A percentile compares a stretch with the other conserved stretches of the same genome.
phyloP scores from a whole-genome alignment of 1,140 invertebrate species.

The Ceratina japonica region DNA sequence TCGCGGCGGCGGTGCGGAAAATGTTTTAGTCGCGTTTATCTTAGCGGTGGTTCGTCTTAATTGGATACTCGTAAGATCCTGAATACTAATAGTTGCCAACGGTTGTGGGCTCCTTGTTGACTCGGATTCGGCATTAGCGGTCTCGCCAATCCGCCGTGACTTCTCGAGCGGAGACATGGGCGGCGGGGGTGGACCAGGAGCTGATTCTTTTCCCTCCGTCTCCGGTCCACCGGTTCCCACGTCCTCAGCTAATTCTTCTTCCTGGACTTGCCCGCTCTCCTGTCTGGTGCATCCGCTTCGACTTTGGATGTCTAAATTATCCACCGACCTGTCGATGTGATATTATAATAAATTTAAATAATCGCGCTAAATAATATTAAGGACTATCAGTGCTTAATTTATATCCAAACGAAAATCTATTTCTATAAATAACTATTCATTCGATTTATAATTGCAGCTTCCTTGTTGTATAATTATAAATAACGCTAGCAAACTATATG shows the following conservation, averaged over 20 bases:
- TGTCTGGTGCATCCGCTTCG: conserved; percentile 61
- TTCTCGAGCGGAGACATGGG: conserved; percentile 80
- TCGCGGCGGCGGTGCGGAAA: conserved; percentile 86
- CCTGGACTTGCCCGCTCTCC: conserved; percentile 43
- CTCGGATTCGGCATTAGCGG: conserved; percentile 65
- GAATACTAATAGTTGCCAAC: conserved; percentile 90
- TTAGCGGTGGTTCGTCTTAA: conserved; percentile 86
- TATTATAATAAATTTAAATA: neutral
- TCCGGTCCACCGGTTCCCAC: conserved; percentile 6
- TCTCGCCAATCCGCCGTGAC: conserved; percentile 58
- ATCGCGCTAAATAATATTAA: neutral
- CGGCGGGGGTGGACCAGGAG: conserved; percentile 80
- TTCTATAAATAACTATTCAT: too few species aligned
- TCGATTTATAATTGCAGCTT: too few species aligned
- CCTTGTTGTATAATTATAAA: too few species aligned
- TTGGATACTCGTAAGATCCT: conserved; percentile 90
- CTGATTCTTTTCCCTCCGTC: conserved; percentile 56
- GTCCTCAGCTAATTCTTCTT: conserved; percentile 4
- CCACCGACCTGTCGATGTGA: conserved; percentile 71
- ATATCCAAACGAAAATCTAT: too few species aligned
- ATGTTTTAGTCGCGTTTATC: conserved; percentile 87
- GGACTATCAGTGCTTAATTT: too few species aligned
- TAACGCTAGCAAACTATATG: too few species aligned
- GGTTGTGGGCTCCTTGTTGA: conserved; percentile 82
- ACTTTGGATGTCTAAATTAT: conserved; percentile 77